These are phyloP conservation scores for Capricornis sumatraensis DNA, from an alignment of 2,113 vertebrate genomes.

Conservation along the genomic window DNA sequence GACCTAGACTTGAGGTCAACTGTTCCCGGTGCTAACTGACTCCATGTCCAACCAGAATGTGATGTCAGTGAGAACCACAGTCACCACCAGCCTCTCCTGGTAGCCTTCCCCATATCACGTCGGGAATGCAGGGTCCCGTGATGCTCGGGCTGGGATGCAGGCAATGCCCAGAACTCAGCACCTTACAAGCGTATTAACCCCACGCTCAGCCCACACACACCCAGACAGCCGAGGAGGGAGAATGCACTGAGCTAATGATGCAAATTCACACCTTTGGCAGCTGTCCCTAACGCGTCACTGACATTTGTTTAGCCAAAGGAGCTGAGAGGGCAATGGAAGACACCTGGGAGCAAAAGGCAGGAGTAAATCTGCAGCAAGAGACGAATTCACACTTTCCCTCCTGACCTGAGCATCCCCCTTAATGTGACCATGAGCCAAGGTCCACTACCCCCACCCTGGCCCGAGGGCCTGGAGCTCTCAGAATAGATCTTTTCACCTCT, in stretches of 20 bases:
- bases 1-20: rapidly evolving
- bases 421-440: constrained; percentile 42
- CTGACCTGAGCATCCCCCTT: constrained; percentile 31
- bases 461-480: constrained; percentile 8
- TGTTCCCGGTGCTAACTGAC: background rate
- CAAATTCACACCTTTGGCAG: constrained; percentile 19
- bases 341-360: constrained; percentile 54
- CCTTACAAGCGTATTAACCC: background rate
- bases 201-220: background rate
- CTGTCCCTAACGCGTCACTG: constrained; percentile 53
- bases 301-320: constrained; percentile 47
- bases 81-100: rapidly evolving
- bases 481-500: background rate
- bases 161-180: background rate
- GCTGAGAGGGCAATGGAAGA: constrained; percentile 54
- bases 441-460: constrained; percentile 11
- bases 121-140: rapidly evolving
- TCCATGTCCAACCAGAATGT: background rate
- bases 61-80: rapidly evolving
- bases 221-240: background rate
- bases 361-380: constrained; percentile 45
- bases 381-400: constrained; percentile 33
- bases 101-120: background rate
- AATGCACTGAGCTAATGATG: constrained; percentile 19
- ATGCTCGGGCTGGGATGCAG: rapidly evolving